A percentile compares a stretch with the other conserved stretches of the same genome.
Conservation (phyloP, 2,888 invertebrate genomes). For the Oithona nana region DNA sequence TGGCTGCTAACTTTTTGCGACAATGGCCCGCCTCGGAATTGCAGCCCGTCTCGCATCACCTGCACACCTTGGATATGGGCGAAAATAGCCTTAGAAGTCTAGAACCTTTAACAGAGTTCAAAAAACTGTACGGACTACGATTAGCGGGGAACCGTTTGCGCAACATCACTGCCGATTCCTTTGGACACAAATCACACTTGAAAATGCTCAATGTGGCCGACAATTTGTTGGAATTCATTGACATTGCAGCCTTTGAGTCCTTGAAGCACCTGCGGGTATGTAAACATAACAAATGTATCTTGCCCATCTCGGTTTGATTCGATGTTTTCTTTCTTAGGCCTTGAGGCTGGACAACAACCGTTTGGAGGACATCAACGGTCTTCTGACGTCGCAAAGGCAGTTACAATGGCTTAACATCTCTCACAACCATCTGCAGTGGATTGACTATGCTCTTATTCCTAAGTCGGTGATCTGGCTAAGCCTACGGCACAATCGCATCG, state of each 20-base stretch:
- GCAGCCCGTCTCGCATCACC: neutral
- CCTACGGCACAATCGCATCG: conserved; percentile 61
- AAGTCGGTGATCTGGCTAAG: conserved; percentile 55
- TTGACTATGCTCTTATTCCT: conserved; percentile 67
- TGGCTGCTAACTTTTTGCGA: neutral
- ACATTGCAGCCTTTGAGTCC: neutral
- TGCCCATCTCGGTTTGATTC: neutral
- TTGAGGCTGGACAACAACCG: conserved; percentile 64
- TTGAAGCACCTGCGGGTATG: neutral
- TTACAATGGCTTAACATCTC: conserved; percentile 67
- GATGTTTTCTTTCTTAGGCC: conserved; percentile 52
- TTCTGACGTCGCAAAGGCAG: conserved; percentile 57
- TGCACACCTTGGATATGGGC: conserved; percentile 3
- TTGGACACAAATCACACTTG: neutral
- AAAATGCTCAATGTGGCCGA: conserved; percentile 4
- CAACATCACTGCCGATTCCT: neutral
- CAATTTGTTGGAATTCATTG: neutral
- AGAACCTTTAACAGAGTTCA: neutral
- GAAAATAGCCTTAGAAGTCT: neutral
- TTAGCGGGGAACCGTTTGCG: neutral
- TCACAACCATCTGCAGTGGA: conserved; percentile 59
- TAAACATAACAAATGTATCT: neutral
- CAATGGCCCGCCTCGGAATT: neutral
- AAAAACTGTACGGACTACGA: neutral
- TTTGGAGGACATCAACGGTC: conserved; percentile 52